Conservation (phyloP, 1,140 invertebrate genomes). For the Paraescarpia echinospica region DNA sequence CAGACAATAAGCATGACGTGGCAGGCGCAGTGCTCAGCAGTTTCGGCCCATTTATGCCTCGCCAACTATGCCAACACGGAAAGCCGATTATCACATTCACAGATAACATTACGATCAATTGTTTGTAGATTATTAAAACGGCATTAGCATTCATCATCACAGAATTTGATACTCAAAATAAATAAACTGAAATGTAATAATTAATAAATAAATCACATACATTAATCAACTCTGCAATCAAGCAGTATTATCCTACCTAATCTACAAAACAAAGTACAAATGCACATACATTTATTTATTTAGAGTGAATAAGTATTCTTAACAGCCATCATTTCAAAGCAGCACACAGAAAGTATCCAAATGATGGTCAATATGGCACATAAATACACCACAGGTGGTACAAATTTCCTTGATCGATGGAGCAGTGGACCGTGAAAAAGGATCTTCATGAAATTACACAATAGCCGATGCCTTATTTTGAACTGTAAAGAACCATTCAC, state of each 20-base stretch:
- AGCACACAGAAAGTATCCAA: neutral
- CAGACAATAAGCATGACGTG: neutral
- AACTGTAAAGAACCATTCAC: neutral
- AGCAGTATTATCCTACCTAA: neutral
- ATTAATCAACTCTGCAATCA: neutral
- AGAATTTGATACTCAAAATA: neutral
- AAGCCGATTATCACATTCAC: neutral
- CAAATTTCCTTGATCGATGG: neutral
- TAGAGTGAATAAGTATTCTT: neutral
- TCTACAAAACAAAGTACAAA: neutral
- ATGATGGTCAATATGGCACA: neutral
- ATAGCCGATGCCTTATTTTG: too few species aligned
- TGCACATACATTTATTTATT: neutral
- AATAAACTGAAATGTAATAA: conserved; percentile 1
- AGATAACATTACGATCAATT: neutral
- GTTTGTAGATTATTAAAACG: neutral
- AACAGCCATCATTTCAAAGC: neutral
- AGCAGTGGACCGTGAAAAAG: neutral
- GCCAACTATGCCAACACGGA: neutral
- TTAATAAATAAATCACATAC: conserved; percentile 2
- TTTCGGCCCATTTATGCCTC: neutral
- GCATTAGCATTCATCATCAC: neutral
- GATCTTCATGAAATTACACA: neutral
- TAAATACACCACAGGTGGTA: neutral
- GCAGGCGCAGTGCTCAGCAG: neutral